Base-by-base conservation (phyloP, 2,888 invertebrate species). In the Tanypteryx hageni region DNA sequence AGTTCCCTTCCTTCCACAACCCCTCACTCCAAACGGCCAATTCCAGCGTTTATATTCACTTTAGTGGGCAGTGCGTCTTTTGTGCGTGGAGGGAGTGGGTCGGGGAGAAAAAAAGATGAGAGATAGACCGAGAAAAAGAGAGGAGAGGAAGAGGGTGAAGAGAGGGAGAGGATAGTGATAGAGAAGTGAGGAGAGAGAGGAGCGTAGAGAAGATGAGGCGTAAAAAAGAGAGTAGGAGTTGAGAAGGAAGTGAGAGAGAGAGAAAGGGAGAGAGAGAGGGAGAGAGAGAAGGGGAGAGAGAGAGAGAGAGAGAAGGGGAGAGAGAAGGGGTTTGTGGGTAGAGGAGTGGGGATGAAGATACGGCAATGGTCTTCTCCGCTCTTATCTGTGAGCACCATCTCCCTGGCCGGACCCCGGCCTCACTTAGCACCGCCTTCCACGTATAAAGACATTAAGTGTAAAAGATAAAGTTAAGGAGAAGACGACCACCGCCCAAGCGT, bases 371-470 rank as follows among this genome's bases (percentile, higher is more conserved):
- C 89, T 89, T 89, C 86, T 9, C 89, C 59, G 44, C 64, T 61
- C 89, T 89, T 89, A 89, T 89, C 89, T 64, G 89, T 68, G 89
- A 89, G 89, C 89, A 89, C 89, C 89, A 89, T 89, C 89, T 64
- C 44, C 89, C 59, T 44, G n/a, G 86, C 61, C 11, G 86, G 86
- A 59, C 59, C 89, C 89, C 18, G 89, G 31, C 68, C 89, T 64
- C 89, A 89, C 89, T 89, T 89, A 89, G 64, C 89, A 89, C 89
- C 89, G 89, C 89, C 89, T 89, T 89, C 89, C 89, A 64, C 89
- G 89, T 89, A 89, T 89, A 89, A 89, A 89, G 89, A 89, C 89
- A 89, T 89, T 89, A 89, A 89, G 89, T 44, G 89, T 89, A 89
- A 89, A 89, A 89, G 89, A 89, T 89, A 89, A 89, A 89, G 89